phyloP scores from a whole-genome alignment of 2,113 vertebrate species.

The Mormyrus lacerda region DNA sequence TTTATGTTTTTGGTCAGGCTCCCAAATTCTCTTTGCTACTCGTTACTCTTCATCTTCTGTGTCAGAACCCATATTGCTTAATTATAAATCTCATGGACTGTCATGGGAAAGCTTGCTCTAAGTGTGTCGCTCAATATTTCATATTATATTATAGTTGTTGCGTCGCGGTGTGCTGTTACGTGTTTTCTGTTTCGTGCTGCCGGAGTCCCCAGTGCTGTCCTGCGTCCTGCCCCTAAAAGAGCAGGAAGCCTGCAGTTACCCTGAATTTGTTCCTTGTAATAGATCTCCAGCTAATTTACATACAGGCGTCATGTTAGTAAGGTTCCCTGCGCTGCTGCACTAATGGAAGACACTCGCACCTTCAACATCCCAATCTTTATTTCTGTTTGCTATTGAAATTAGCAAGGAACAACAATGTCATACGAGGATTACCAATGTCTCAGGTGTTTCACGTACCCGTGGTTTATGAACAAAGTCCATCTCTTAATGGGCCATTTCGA shows the following conservation, averaged over 20 bases:
- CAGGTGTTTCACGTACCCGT: neutral
- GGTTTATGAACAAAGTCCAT: neutral
- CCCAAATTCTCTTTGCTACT: constrained; percentile 47
- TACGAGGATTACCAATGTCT: neutral
- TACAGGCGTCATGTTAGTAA: constrained; percentile 11
- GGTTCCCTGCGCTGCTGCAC: neutral
- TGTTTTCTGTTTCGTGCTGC: neutral
- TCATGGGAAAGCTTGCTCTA: constrained; percentile 36
- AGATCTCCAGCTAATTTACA: constrained; percentile 7
- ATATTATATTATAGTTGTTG: constrained; percentile 34
- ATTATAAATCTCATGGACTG: constrained; percentile 56
- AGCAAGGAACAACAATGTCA: neutral
- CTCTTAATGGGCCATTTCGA: neutral
- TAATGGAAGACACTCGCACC: neutral
- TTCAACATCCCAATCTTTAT: neutral
- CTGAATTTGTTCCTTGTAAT: constrained; percentile 12
- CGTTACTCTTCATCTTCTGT: constrained; percentile 45
- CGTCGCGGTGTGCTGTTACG: constrained; percentile 14
- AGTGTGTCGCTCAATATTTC: constrained; percentile 44
- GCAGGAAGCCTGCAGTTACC: neutral
- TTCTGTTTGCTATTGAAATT: constrained; percentile 11
- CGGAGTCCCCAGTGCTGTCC: neutral
- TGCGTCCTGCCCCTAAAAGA: neutral
- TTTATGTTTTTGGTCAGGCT: constrained; percentile 46
- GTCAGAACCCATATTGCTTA: constrained; percentile 52